phyloP scores from a whole-genome alignment of 2,888 invertebrate species.

The Apoda limacodes region DNA sequence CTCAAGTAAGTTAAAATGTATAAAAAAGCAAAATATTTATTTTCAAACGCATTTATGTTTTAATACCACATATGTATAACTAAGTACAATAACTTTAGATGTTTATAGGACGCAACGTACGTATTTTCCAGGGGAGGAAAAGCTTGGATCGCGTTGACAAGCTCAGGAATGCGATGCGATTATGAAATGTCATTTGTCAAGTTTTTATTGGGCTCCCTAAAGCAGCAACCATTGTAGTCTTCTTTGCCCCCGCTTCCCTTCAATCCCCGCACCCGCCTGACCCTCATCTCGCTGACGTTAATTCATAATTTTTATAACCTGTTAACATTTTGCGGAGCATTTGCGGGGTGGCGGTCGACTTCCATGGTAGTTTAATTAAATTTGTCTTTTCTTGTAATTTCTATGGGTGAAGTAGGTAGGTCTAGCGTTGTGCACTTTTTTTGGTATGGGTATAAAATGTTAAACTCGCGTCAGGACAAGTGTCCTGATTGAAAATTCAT shows the following conservation, averaged over 20 bases:
- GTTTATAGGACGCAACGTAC: slow-evolving; percentile 31
- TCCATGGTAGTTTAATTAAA: slow-evolving; percentile 37
- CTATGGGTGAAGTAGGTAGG: too few species aligned
- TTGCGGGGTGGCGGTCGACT: slow-evolving; percentile 17
- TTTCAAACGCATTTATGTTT: too few species aligned
- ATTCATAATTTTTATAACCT: slow-evolving; percentile 67
- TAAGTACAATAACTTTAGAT: too few species aligned
- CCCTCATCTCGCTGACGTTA: slow-evolving; percentile 54
- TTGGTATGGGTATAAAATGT: too few species aligned
- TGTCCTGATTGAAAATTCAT: too few species aligned
- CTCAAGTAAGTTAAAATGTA: too few species aligned
- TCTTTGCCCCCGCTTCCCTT: slow-evolving; percentile 15
- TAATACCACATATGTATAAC: too few species aligned
- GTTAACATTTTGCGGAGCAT: slow-evolving; percentile 49
- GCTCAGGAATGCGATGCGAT: slow-evolving; percentile 61
- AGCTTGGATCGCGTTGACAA: slow-evolving; percentile 49
- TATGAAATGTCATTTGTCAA: slow-evolving; percentile 70
- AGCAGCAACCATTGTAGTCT: slow-evolving; percentile 49
- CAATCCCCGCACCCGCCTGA: slow-evolving; percentile 28
- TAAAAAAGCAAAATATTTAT: too few species aligned
- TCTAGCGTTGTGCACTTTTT: too few species aligned
- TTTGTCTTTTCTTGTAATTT: slow-evolving; percentile 17
- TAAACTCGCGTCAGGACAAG: too few species aligned
- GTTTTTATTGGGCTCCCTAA: slow-evolving; percentile 66
- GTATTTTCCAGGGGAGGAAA: slow-evolving; percentile 46